phyloP scores from a whole-genome alignment of 2,888 invertebrate genomes.

The Stictocephala bisonia region DNA sequence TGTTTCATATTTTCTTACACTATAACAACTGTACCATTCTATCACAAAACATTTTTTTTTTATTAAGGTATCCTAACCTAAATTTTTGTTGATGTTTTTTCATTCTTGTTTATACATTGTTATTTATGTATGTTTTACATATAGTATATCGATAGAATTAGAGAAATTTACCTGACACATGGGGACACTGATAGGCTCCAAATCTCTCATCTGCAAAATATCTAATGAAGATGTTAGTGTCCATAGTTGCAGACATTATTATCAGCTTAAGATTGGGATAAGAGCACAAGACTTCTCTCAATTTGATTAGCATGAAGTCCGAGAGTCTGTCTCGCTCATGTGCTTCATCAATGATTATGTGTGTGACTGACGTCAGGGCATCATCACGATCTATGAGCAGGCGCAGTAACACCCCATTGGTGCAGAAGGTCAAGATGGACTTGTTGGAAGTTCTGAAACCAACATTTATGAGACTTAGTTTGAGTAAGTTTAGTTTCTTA shows the following conservation, averaged over 20 bases:
- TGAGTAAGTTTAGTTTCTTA: no score
- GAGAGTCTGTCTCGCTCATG: constrained; percentile 95
- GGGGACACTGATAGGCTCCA: no score
- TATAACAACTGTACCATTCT: no score
- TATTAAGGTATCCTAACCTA: no score
- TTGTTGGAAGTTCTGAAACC: constrained; percentile 75
- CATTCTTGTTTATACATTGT: no score
- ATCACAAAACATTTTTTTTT: no score
- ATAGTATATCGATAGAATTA: no score
- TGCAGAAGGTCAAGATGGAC: constrained; percentile 89
- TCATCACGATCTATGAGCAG: constrained; percentile 84
- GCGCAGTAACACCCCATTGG: constrained; percentile 88
- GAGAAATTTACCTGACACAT: no score
- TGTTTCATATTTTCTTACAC: no score
- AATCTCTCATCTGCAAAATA: constrained; percentile 91
- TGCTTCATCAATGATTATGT: constrained; percentile 92
- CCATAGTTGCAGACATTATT: constrained; percentile 96
- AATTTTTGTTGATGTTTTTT: no score
- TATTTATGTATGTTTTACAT: no score
- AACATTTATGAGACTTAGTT: no score
- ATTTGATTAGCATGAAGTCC: constrained; percentile 92
- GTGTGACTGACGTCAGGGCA: constrained; percentile 80
- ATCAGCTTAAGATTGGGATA: constrained; percentile 72
- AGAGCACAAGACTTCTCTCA: constrained; percentile 83
- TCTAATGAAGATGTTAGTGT: constrained; percentile 80